phyloP scores from a whole-genome alignment of 2,888 invertebrate species.

The Drosophila diplacantha region DNA sequence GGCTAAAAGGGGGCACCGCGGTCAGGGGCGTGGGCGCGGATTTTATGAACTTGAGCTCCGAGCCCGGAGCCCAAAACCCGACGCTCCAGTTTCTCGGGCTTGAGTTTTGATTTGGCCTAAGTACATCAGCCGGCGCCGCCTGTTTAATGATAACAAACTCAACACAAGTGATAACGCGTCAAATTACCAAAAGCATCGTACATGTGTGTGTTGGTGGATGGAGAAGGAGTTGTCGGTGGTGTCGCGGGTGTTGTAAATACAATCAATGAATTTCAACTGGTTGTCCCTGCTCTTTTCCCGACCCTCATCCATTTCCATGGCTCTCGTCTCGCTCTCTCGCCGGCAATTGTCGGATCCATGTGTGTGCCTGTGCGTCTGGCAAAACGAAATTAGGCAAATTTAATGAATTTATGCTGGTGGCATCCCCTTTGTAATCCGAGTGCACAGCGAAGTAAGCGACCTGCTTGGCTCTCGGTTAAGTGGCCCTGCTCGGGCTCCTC shows the following conservation, averaged over 20 bases:
- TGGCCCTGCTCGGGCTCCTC: conserved; percentile 44
- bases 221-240: conserved; percentile 4
- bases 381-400: conserved; percentile 72
- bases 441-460: conserved; percentile 66
- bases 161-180: conserved; percentile 73
- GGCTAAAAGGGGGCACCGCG: conserved; percentile 14
- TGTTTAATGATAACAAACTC: conserved; percentile 73
- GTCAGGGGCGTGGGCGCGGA: conserved; percentile 26
- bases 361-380: conserved; percentile 35
- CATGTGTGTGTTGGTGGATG: conserved; percentile 12
- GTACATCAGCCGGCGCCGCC: conserved; percentile 58
- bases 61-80: conserved; percentile 15
- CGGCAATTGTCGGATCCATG: conserved; percentile 45
- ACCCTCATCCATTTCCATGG: conserved; percentile 43
- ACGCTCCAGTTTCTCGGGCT: conserved; percentile 29
- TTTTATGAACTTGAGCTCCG: conserved; percentile 66
- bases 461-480: conserved; percentile 64
- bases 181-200: conserved; percentile 64
- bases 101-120: conserved; percentile 66
- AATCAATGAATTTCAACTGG: conserved; percentile 74
- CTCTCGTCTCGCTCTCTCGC: conserved; percentile 12
- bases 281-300: conserved; percentile 52
- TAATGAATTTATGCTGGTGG: conserved; percentile 74
- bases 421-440: conserved; percentile 70
- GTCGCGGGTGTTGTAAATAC: conserved; percentile 69